Conservation (phyloP, 2,113 vertebrate genomes). For the Numida meleagris region DNA sequence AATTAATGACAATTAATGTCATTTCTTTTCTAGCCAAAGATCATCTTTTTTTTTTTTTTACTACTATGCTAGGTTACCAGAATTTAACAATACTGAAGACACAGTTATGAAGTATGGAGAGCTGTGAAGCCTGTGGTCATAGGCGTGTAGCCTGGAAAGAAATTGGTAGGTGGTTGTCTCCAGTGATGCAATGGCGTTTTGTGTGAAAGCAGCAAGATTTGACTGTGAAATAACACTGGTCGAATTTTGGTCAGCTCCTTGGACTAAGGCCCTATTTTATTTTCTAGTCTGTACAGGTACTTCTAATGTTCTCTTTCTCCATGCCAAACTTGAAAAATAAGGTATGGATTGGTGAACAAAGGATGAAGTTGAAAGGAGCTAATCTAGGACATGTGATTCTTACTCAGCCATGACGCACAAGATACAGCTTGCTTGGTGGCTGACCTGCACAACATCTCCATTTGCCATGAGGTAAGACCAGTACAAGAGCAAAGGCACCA, state of each 20-base stretch:
- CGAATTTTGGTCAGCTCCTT: not conserved
- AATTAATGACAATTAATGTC: not conserved
- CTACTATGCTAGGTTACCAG: not conserved
- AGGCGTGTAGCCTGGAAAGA: not conserved
- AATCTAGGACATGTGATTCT: not conserved
- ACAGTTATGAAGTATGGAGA: not conserved
- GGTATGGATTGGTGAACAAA: not conserved
- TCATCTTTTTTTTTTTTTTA: not conserved
- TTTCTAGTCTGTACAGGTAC: not conserved
- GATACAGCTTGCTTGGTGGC: not conserved
- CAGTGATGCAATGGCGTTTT: not conserved
- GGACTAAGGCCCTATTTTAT: not conserved
- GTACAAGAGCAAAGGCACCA: rapidly evolving
- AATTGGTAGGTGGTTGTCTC: not conserved
- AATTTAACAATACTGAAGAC: not conserved
- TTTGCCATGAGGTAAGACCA: not conserved
- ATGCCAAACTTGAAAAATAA: not conserved
- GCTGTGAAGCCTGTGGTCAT: rapidly evolving
- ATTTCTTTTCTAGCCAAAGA: not conserved
- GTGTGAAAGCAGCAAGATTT: not conserved
- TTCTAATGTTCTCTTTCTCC: not conserved
- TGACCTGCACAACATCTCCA: not conserved
- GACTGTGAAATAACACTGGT: not conserved
- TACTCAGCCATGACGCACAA: not conserved
- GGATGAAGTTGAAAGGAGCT: not conserved